Conservation (phyloP, 2,888 invertebrate genomes). For the Mycalesis mineus region DNA sequence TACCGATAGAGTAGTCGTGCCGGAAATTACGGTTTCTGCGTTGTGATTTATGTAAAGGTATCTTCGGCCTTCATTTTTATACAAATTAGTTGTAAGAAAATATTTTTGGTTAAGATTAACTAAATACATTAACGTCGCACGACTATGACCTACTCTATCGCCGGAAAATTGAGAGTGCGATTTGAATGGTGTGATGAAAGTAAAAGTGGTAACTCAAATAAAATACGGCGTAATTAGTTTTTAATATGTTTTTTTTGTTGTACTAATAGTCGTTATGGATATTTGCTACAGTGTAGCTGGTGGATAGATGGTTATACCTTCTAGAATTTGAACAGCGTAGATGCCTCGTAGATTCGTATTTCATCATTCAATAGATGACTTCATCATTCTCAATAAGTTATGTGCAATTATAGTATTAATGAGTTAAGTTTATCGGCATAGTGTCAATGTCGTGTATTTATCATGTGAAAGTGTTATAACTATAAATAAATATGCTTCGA, state of each 20-base stretch:
- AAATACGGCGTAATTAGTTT: neutral
- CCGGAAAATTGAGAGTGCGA: neutral
- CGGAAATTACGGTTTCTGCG: slow-evolving; percentile 7
- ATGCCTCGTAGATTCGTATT: too few relatives aligned
- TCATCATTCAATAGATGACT: too few relatives aligned
- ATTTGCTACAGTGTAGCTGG: neutral
- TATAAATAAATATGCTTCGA: slow-evolving; percentile 19
- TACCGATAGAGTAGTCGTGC: slow-evolving; percentile 5
- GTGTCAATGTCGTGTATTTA: slow-evolving; percentile 20
- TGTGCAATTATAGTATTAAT: neutral
- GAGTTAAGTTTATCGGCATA: slow-evolving; percentile 5
- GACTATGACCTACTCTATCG: neutral
- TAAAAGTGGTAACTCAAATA: neutral
- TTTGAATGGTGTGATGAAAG: neutral
- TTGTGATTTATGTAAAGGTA: neutral
- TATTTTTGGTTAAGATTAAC: neutral
- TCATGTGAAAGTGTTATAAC: slow-evolving; percentile 26
- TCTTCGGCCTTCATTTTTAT: neutral
- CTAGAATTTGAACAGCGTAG: too few relatives aligned
- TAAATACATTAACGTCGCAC: neutral
- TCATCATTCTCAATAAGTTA: too few relatives aligned
- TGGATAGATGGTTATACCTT: too few relatives aligned
- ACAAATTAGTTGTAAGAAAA: neutral
- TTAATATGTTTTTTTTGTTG: neutral
- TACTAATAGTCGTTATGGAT: neutral